Base-by-base conservation (phyloP, 1,140 invertebrate genomes). In the Drepana arcuata region DNA sequence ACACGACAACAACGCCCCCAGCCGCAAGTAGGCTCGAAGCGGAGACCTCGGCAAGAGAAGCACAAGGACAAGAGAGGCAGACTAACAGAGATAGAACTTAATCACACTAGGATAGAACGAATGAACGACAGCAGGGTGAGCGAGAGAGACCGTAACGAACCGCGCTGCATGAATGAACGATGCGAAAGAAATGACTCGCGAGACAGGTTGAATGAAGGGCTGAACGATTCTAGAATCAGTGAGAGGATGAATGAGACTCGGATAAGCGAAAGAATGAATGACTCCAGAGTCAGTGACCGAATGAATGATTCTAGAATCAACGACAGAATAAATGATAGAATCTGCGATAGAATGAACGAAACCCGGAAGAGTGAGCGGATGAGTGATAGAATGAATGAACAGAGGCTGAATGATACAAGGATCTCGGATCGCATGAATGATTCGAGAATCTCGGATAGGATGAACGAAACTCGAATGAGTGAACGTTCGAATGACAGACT, bases 1-100 rank as follows among this genome's bases (percentile, higher is more conserved):
- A 75, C 70, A 0, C 49, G 77, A 2, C 77, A 79, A 13, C 75
- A 75, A 35, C 47, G 77, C 3, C 77, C 71, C 0, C 73, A 78
- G 31, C 73, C 77, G 0, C 77, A 78, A 45, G 67, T 72, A 4
- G 70, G 73, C 1, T 75, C 73, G 4, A 81, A 78, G 41, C 53
- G 77, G 4, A 45, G 77, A 9, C 69, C 70, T 1, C 33, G 66
- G 42, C 56, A 64, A 11, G 66, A 71, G 36, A 72, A 72, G 53
- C 65, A 72, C 18, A 36, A 39, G 24, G 4, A 4, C 1, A 60
- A 62, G 24, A 68, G 35, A 5, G 58, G 56, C 29, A 34, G 77
- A 34, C 23, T 77, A 9, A 72, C 59, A 1, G 72, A 74, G 50
- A 21, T 21, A 5, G 18, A 21, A 21, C 18, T 4, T 5, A 68